Evolutionary conservation across 2,797 vertebrate genomes (phyloP).

Genomic region (Fistularia commersonii): DNA sequence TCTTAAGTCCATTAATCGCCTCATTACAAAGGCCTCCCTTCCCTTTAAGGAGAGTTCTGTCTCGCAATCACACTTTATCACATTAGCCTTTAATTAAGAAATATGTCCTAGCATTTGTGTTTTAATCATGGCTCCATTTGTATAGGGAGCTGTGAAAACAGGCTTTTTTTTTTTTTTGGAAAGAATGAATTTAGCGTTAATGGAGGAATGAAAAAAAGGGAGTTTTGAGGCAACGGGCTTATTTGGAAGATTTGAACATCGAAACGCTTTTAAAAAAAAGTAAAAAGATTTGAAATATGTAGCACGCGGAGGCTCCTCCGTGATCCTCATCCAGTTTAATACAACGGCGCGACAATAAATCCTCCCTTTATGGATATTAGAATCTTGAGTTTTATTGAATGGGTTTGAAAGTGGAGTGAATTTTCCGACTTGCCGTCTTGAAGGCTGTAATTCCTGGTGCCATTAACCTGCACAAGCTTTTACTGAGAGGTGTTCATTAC

Average conservation of each 20-base stretch:
- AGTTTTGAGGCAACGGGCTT: constrained; percentile 44
- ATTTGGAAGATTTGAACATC: constrained; percentile 42
- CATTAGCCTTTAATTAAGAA: constrained; percentile 92
- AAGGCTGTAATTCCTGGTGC: no score
- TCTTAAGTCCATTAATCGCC: constrained; percentile 81
- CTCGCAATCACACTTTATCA: constrained; percentile 80
- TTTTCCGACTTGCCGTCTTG: no score
- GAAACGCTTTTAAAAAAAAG: constrained; percentile 17
- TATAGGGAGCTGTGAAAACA: no score
- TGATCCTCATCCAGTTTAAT: no score
- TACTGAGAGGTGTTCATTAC: no score
- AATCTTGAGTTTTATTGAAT: no score
- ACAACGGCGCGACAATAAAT: no score
- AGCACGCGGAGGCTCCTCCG: not conserved
- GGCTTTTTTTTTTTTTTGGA: constrained; percentile 25
- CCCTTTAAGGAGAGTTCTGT: constrained; percentile 75
- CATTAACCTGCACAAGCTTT: no score
- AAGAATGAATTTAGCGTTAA: constrained; percentile 76
- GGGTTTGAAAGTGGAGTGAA: no score
- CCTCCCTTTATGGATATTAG: no score
- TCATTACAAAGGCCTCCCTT: constrained; percentile 72
- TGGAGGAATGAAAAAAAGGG: constrained; percentile 44
- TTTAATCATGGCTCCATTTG: constrained; percentile 75
- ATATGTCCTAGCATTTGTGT: constrained; percentile 82
- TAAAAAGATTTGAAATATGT: constrained; percentile 14